A percentile compares a stretch with the other conserved stretches of the same genome.
Evolutionary conservation across 2,113 vertebrate genomes (phyloP).

Genomic region (Microcebus lehilahytsara): DNA sequence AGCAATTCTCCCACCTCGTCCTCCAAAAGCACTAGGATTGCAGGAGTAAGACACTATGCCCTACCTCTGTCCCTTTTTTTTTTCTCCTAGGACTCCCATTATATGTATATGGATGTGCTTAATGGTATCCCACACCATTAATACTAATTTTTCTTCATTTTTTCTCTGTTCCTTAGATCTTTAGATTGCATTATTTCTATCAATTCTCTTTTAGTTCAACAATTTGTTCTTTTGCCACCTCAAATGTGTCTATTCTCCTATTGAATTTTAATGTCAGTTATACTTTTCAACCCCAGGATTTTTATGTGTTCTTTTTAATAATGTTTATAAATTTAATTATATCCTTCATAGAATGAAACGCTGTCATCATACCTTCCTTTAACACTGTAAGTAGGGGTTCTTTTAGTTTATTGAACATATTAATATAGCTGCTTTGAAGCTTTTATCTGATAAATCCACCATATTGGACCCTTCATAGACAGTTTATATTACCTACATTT

Average conservation of each 20-base stretch:
- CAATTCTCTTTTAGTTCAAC: neutral
- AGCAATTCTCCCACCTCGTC: no score
- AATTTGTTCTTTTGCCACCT: neutral
- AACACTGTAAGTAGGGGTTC: neutral
- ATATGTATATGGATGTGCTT: neutral
- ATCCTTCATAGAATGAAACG: neutral
- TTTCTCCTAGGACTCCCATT: neutral
- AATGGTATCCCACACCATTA: neutral
- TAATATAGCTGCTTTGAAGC: neutral
- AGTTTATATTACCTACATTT: neutral
- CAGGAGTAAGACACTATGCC: no score
- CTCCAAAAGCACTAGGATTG: no score
- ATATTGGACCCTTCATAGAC: neutral
- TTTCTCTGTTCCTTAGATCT: neutral
- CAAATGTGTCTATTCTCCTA: neutral
- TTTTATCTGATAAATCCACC: neutral
- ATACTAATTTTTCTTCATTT: neutral
- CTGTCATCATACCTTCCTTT: neutral
- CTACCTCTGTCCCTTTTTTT: no score
- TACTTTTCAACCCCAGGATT: neutral
- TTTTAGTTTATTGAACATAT: neutral
- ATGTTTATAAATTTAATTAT: neutral
- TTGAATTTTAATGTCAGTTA: neutral
- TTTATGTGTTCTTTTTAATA: neutral
- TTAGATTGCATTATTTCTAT: neutral